Evolutionary conservation across 1,140 invertebrate genomes (phyloP).

Genomic region (Leptopilina boulardi): DNA sequence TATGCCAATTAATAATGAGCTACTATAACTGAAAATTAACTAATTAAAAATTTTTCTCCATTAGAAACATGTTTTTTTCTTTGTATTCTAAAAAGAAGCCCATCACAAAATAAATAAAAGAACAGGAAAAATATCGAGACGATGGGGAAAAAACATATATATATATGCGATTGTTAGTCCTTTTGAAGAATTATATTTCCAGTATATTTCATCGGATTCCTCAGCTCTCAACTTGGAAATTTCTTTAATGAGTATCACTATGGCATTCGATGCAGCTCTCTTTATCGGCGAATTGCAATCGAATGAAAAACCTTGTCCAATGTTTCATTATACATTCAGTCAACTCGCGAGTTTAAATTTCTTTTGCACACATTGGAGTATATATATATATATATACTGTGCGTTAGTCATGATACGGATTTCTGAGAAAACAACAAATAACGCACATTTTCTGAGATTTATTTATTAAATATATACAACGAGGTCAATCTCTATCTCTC

Average conservation of each 20-base stretch:
- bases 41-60: too few species aligned
- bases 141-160: too few species aligned
- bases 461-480: slow-evolving; percentile 20
- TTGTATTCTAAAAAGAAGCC: too few species aligned
- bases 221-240: too few species aligned
- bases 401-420: slow-evolving; percentile 41
- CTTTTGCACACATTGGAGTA: slow-evolving; percentile 13
- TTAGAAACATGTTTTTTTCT: too few species aligned
- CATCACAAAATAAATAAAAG: too few species aligned
- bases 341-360: slow-evolving; percentile 34
- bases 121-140: too few species aligned
- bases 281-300: neutral
- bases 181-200: neutral
- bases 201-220: neutral
- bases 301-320: slow-evolving; percentile 41
- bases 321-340: slow-evolving; percentile 49
- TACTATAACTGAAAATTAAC: too few species aligned
- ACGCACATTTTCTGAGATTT: neutral
- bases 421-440: slow-evolving; percentile 37
- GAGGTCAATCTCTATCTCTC: neutral
- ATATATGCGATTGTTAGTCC: slow-evolving; percentile 1
- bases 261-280: neutral
- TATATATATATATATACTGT: too few species aligned
- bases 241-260: neutral
- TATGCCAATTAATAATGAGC: too few species aligned